Evolutionary conservation across 2,888 invertebrate species (phyloP).

Genomic region (Apotomis betuletana): DNA sequence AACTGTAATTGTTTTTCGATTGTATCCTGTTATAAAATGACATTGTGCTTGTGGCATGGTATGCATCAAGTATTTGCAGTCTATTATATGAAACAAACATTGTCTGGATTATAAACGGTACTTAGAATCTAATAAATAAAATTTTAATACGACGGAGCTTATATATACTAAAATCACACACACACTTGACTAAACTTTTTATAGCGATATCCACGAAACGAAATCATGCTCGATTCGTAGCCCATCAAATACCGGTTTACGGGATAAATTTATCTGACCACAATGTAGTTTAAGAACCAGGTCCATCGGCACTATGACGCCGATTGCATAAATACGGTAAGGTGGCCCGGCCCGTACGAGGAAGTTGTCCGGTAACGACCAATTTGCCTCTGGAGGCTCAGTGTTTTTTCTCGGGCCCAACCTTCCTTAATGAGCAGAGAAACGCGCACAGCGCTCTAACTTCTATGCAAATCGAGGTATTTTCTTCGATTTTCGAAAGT

Average conservation of each 20-base stretch:
- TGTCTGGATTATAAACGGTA: too few species aligned
- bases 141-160: neutral
- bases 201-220: slow-evolving; percentile 28
- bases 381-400: slow-evolving; percentile 64
- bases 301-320: slow-evolving; percentile 52
- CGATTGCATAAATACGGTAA: slow-evolving; percentile 67
- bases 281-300: slow-evolving; percentile 49
- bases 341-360: slow-evolving; percentile 56
- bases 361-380: slow-evolving; percentile 67
- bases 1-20: too few species aligned
- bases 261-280: slow-evolving; percentile 39
- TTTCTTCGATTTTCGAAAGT: slow-evolving; percentile 75
- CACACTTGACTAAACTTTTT: slow-evolving; percentile 31
- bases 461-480: slow-evolving; percentile 69
- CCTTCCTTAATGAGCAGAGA: slow-evolving; percentile 75
- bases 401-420: slow-evolving; percentile 56
- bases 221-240: slow-evolving; percentile 30
- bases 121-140: neutral
- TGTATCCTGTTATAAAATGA: too few species aligned
- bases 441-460: slow-evolving; percentile 63
- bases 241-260: slow-evolving; percentile 34
- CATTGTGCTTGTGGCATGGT: too few species aligned
- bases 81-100: neutral
- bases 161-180: neutral
- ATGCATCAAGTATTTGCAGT: too few species aligned